Base-by-base conservation (phyloP, 2,888 invertebrate species). In the Gastrophysa polygoni region DNA sequence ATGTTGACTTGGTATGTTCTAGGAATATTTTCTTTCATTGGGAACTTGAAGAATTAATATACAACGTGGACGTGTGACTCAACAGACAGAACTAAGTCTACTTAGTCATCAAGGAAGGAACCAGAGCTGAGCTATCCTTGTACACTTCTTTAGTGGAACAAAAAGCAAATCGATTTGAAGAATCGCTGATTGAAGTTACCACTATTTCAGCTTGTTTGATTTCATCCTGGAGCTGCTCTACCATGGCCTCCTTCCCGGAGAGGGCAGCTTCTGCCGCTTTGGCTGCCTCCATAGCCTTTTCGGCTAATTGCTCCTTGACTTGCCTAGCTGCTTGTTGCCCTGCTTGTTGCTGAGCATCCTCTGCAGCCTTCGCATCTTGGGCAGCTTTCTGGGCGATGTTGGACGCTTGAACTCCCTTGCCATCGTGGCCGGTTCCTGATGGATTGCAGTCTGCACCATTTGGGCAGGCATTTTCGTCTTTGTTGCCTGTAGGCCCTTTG, bases 301-400 rank as follows among this genome's bases (percentile, higher is more conserved):
- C 89, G 0, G 90, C 90, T 60, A 90, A 75, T 78, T 90, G 89
- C 0, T 86, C 84, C 79, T 90, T 90, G 0, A 75, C 74, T 88
- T 90, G 89, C 77, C 87, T 88, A 14, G 89, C 83, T 4, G 89
- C 89, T 71, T 89, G 88, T 55, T 87, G 87, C 6, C 88, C 89
- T n/a, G 89, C 90, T 0, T 88, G 86, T 73, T 88, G 87, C 70
- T 90, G 89, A 0, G 90, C 89, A 14, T 88, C 89, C 21, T 90
- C 87, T 0, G 90, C 89, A 0, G 89, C 87, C 72, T 90, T 90
- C 0, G 91, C 90, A 76, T 90, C 90, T 48, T 88, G 87, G 0
- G 91, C 91, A 0, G 90, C 91, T 71, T 89, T 89, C 72, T 88
- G 86, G 0, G 91, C 91, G 72, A 91, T 89, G 75, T 83, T 87